These are phyloP conservation scores for Talpa occidentalis DNA, from an alignment of 2,113 vertebrate genomes.

Conservation along the genomic window DNA sequence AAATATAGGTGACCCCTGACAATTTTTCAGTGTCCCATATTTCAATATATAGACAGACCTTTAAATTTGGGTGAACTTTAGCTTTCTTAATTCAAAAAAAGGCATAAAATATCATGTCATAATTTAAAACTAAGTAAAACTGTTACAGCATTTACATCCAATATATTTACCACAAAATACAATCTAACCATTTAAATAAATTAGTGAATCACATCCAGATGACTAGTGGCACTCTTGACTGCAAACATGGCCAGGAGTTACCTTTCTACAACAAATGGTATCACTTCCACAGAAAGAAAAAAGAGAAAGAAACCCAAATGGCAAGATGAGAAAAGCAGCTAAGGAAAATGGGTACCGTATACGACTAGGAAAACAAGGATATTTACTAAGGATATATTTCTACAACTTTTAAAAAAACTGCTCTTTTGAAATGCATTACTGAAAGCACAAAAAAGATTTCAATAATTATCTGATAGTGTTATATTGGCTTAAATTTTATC, in stretches of 20 bases:
- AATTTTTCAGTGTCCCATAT: constrained; percentile 20
- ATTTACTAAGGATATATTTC: not conserved
- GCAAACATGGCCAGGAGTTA: constrained; percentile 13
- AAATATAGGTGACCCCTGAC: not conserved
- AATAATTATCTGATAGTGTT: constrained; percentile 4
- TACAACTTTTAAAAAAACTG: not conserved
- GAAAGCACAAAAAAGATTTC: not conserved
- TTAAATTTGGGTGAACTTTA: constrained; percentile 20
- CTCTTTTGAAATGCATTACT: constrained; percentile 3
- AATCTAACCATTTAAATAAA: not conserved
- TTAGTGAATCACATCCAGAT: constrained; percentile 38
- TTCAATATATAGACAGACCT: constrained; percentile 36
- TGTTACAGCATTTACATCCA: constrained; percentile 19
- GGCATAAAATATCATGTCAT: constrained; percentile 35
- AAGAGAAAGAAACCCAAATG: constrained; percentile 55
- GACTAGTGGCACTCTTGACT: constrained; percentile 33
- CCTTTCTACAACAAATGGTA: constrained; percentile 58
- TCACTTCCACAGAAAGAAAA: not conserved
- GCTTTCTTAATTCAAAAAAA: constrained; percentile 40
- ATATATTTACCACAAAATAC: constrained; percentile 15
- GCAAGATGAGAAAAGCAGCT: constrained; percentile 31
- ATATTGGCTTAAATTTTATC: constrained; percentile 34
- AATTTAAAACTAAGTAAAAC: constrained; percentile 53
- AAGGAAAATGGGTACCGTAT: constrained; percentile 18
- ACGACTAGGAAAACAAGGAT: not conserved